Evolutionary conservation across 2,888 invertebrate species (phyloP).

Genomic region (Diarsia dahlii): DNA sequence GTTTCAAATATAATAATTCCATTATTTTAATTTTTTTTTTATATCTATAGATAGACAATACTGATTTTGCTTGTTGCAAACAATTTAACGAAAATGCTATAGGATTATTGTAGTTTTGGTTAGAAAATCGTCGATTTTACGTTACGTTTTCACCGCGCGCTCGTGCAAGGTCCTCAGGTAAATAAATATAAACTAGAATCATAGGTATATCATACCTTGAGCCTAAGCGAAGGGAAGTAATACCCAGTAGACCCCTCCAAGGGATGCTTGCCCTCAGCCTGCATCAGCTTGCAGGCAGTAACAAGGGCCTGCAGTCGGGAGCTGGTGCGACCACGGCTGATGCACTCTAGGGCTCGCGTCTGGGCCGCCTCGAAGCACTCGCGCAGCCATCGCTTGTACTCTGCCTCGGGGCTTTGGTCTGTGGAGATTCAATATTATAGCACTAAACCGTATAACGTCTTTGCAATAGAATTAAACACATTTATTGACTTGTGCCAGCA

Average conservation of each 20-base stretch:
- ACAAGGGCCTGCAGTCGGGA: slow-evolving; percentile 92
- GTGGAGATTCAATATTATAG: neutral
- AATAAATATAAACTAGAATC: neutral
- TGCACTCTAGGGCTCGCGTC: slow-evolving; percentile 90
- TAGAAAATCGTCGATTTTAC: too few relatives aligned
- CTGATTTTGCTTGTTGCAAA: too few relatives aligned
- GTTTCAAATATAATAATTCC: too few relatives aligned
- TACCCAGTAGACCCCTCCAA: slow-evolving; percentile 89
- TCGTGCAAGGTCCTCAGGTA: too few relatives aligned
- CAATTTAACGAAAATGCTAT: too few relatives aligned
- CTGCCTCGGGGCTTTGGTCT: slow-evolving; percentile 90
- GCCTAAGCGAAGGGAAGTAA: slow-evolving; percentile 92
- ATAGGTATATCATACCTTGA: slow-evolving; percentile 87
- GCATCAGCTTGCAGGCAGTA: slow-evolving; percentile 93
- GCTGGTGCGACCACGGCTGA: slow-evolving; percentile 87
- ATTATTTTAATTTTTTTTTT: too few relatives aligned
- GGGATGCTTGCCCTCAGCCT: slow-evolving; percentile 93
- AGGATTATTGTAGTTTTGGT: too few relatives aligned
- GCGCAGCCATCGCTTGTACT: slow-evolving; percentile 93
- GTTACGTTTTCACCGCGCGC: too few relatives aligned
- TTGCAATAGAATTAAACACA: neutral
- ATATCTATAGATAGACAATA: too few relatives aligned
- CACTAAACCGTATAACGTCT: neutral
- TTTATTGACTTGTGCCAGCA: neutral
- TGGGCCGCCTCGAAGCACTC: slow-evolving; percentile 93